phyloP scores from a whole-genome alignment of 2,113 vertebrate species.

The Heterocephalus glaber region DNA sequence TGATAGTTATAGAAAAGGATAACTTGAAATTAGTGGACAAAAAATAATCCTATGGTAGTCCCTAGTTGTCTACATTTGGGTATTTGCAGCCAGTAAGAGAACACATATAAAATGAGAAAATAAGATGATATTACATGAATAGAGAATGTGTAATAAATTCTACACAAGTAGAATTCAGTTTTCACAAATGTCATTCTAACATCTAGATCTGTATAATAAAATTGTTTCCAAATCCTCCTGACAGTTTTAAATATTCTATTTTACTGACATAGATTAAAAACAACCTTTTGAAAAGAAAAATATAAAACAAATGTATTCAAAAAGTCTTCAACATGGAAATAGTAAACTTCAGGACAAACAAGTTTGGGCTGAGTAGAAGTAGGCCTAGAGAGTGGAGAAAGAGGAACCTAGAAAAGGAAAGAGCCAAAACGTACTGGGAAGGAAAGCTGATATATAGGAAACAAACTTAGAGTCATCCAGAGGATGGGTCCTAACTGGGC shows the following conservation, averaged over 20 bases:
- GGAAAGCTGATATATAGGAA: not conserved
- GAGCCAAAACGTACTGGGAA: not conserved
- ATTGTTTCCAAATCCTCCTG: conserved; percentile 57
- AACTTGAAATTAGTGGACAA: not conserved
- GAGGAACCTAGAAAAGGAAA: not conserved
- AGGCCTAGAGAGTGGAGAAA: not conserved
- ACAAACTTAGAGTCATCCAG: not conserved
- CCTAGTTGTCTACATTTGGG: not conserved
- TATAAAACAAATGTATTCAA: conserved; percentile 51
- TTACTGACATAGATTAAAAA: conserved; percentile 45
- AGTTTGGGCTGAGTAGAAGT: not conserved
- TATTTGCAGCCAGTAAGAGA: not conserved
- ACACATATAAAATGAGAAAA: conserved; percentile 5
- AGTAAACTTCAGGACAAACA: conserved; percentile 20
- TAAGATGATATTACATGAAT: not conserved
- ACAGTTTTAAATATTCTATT: conserved; percentile 53
- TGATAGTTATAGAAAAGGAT: not conserved
- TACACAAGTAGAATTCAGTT: conserved; percentile 52
- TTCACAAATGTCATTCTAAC: conserved; percentile 65
- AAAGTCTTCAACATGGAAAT: conserved; percentile 15
- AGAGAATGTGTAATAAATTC: conserved; percentile 50
- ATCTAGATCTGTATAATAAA: conserved; percentile 51
- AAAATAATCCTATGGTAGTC: not conserved
- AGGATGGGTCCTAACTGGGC: not conserved
- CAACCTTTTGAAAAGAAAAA: conserved; percentile 35